Evolutionary conservation across 2,797 vertebrate species (phyloP).

Genomic region (Xenops minutus): DNA sequence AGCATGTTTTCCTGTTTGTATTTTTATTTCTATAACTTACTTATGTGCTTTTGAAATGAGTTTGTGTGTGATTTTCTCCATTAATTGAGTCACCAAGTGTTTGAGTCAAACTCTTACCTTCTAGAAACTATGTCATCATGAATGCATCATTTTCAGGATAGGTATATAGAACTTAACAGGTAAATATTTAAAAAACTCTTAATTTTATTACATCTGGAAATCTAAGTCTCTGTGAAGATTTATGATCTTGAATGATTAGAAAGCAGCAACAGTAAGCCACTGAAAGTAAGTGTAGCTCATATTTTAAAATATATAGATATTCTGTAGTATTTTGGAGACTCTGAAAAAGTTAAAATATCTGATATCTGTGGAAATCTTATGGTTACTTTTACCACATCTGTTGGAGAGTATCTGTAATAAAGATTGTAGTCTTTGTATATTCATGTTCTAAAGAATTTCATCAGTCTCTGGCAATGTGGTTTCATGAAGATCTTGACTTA

Average conservation of each 20-base stretch:
- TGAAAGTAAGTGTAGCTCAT: background rate
- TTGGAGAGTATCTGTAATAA: background rate
- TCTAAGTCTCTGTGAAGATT: background rate
- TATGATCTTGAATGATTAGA: background rate
- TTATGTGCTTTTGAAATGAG: background rate
- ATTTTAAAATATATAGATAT: background rate
- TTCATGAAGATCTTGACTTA: background rate
- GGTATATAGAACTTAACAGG: background rate
- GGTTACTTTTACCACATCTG: background rate
- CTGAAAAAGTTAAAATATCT: background rate
- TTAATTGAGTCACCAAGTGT: background rate
- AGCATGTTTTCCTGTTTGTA: background rate
- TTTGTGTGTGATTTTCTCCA: background rate
- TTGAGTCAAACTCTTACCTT: background rate
- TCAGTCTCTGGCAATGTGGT: background rate
- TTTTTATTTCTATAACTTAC: background rate
- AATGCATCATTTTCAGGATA: background rate
- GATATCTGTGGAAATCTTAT: background rate
- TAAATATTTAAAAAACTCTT: background rate
- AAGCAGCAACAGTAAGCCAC: background rate
- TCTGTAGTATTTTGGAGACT: background rate
- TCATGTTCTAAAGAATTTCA: background rate
- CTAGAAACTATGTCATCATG: background rate
- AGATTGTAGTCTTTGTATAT: background rate
- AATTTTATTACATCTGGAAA: constrained; percentile 20